phyloP scores from a whole-genome alignment of 2,797 vertebrate genomes.

The Heliangelus exortis region DNA sequence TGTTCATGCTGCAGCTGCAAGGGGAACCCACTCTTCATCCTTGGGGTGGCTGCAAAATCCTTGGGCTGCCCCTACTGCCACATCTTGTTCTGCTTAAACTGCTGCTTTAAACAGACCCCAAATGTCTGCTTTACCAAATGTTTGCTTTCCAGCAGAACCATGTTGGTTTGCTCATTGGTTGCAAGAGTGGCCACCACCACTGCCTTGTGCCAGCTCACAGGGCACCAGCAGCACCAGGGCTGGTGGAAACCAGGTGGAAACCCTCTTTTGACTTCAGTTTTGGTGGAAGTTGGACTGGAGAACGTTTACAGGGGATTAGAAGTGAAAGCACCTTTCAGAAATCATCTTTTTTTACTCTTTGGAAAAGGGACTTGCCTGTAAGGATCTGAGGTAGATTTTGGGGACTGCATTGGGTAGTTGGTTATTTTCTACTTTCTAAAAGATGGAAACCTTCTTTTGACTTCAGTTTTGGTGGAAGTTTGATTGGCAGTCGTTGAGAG shows the following conservation, averaged over 20 bases:
- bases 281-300: neutral
- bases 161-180: fast-evolving
- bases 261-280: neutral
- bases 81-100: conserved; percentile 24
- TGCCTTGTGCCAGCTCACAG: fast-evolving
- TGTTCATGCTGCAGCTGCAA: neutral
- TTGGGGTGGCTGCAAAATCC: neutral
- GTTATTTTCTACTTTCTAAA: neutral
- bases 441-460: too few species aligned
- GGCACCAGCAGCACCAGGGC: neutral
- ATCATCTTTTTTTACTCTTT: neutral
- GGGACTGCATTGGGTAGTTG: neutral
- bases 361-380: neutral
- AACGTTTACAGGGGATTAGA: neutral
- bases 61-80: neutral
- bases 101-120: conserved; percentile 10
- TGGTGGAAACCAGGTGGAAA: neutral
- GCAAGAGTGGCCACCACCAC: fast-evolving
- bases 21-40: neutral
- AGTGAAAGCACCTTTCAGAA: neutral
- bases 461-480: too few species aligned
- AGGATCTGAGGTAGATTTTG: neutral
- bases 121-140: neutral
- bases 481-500: neutral
- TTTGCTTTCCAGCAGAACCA: neutral